Percentiles rank a stretch among this genome's conserved stretches.
Evolutionary conservation across 2,113 vertebrate genomes (phyloP).

Genomic region (Triplophysa dalaica): DNA sequence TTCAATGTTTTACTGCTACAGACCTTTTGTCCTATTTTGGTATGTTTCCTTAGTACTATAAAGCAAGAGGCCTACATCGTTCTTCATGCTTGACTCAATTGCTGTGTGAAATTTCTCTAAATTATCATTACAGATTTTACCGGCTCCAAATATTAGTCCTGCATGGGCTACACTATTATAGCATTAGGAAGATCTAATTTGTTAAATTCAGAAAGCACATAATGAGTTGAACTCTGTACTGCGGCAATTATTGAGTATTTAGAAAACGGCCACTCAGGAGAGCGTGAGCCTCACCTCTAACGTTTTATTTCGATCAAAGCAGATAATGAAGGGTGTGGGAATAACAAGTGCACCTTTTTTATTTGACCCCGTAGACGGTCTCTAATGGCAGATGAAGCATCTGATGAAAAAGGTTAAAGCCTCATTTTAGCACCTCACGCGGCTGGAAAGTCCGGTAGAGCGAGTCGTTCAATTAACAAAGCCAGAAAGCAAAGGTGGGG

Average conservation of each 20-base stretch:
- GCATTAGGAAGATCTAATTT: not conserved
- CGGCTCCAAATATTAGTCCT: not conserved
- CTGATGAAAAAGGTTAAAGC: conserved; percentile 19
- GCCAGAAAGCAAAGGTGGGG: conserved; percentile 9
- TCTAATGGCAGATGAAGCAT: conserved; percentile 17
- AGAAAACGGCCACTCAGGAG: not conserved
- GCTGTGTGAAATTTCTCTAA: not conserved
- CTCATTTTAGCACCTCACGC: not conserved
- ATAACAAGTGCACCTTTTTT: not conserved
- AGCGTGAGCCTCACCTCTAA: conserved; percentile 13
- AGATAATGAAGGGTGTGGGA: conserved; percentile 20
- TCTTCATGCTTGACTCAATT: not conserved
- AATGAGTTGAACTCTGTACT: not conserved
- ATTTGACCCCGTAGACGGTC: not conserved
- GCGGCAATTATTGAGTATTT: not conserved
- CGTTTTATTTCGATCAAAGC: not conserved
- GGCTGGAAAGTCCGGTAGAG: conserved; percentile 29
- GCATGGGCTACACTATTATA: not conserved
- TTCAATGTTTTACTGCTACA: too few species aligned
- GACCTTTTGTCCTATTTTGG: too few species aligned
- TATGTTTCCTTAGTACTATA: too few species aligned
- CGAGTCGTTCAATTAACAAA: conserved; percentile 29
- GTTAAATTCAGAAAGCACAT: not conserved
- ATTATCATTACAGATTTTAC: not conserved
- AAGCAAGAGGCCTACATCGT: too few species aligned